phyloP scores from a whole-genome alignment of 2,888 invertebrate species.

The Parelbella ahira region DNA sequence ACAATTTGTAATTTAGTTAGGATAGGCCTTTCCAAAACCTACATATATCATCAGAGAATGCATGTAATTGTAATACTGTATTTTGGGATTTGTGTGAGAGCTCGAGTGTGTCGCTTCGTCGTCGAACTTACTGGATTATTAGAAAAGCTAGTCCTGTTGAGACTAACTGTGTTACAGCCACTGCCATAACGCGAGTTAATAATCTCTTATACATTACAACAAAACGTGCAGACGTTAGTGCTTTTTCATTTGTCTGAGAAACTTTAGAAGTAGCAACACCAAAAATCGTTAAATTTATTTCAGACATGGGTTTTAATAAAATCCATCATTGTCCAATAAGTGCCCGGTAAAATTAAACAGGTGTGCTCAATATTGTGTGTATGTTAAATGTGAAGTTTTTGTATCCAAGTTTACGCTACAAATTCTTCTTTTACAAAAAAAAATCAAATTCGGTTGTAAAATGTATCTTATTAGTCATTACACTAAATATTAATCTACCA shows the following conservation, averaged over 20 bases:
- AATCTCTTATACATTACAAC: constrained; percentile 9
- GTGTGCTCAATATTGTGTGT: constrained; percentile 12
- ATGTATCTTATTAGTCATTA: constrained; percentile 5
- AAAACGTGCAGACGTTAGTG: constrained; percentile 19
- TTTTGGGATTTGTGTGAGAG: constrained; percentile 63
- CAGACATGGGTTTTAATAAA: constrained; percentile 8
- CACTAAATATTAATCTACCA: constrained; percentile 10
- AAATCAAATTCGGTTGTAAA: constrained; percentile 16
- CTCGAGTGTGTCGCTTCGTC: constrained; percentile 63
- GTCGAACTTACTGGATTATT: constrained; percentile 40
- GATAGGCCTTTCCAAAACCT: constrained; percentile 76
- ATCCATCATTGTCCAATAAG: constrained; percentile 8
- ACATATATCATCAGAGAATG: constrained; percentile 70
- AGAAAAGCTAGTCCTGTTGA: constrained; percentile 64
- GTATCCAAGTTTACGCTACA: too few species aligned
- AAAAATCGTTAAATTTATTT: constrained; percentile 12
- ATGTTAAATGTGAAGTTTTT: too few species aligned
- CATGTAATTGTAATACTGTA: constrained; percentile 65
- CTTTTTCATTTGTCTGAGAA: constrained; percentile 9
- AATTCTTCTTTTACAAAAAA: too few species aligned
- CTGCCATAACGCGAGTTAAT: constrained; percentile 39
- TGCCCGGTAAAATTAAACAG: constrained; percentile 8
- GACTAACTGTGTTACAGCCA: constrained; percentile 36
- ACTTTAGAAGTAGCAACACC: constrained; percentile 11
- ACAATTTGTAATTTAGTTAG: constrained; percentile 75